Percentiles rank a stretch among this genome's conserved stretches.
Evolutionary conservation across 2,888 invertebrate genomes (phyloP).

Genomic region (Erebia aethiops): DNA sequence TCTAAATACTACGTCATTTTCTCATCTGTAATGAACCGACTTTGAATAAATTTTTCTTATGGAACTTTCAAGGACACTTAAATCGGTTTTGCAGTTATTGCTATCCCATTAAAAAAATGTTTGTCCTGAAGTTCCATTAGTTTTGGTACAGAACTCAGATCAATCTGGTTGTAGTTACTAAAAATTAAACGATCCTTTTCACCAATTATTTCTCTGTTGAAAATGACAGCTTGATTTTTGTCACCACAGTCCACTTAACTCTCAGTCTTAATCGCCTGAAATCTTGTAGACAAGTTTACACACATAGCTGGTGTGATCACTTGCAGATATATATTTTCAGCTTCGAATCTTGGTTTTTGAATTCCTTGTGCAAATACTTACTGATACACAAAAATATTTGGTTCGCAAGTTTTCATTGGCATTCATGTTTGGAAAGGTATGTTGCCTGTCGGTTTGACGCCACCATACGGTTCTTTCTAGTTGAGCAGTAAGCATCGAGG

Average conservation of each 20-base stretch:
- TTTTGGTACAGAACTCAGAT: neutral
- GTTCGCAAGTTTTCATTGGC: neutral
- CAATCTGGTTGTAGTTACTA: neutral
- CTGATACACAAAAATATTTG: neutral
- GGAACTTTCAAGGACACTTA: neutral
- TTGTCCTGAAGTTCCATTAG: neutral
- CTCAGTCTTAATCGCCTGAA: neutral
- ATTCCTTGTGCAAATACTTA: neutral
- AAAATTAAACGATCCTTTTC: neutral
- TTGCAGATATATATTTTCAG: neutral
- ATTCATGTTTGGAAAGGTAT: neutral
- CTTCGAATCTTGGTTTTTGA: neutral
- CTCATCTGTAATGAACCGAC: neutral
- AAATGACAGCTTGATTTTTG: neutral
- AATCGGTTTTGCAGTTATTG: neutral
- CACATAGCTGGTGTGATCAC: neutral
- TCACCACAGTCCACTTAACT: neutral
- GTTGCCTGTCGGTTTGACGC: neutral
- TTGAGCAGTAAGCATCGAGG: neutral
- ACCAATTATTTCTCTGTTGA: neutral
- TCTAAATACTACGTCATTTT: neutral
- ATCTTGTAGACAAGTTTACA: neutral
- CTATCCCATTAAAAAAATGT: no score
- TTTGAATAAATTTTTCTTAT: neutral
- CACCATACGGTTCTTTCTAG: neutral